These are phyloP conservation scores for Carlito syrichta DNA, from an alignment of 2,113 vertebrate species.

Conservation along the genomic window DNA sequence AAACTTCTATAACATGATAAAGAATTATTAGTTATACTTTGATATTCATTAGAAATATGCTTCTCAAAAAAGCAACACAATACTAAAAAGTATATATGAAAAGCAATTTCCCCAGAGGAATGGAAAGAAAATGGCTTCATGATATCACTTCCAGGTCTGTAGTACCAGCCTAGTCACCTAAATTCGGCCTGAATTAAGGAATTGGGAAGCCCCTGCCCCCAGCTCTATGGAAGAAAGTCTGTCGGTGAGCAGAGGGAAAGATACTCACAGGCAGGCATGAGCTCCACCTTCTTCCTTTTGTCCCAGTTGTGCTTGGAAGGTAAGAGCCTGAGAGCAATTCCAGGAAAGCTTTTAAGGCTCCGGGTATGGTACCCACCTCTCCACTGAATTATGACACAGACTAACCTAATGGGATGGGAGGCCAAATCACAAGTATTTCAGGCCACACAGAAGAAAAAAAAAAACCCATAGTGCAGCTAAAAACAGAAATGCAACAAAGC, in stretches of 20 bases:
- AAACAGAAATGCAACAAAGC: neutral
- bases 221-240: neutral
- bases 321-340: neutral
- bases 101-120: neutral
- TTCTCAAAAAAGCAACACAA: neutral
- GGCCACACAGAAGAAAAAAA: neutral
- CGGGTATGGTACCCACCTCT: neutral
- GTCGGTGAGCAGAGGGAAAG: neutral
- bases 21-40: neutral
- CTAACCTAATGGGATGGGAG: neutral
- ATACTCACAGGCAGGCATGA: fast-evolving
- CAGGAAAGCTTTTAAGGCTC: neutral
- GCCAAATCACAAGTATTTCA: neutral
- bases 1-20: neutral
- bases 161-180: neutral
- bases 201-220: neutral
- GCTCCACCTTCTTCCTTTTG: neutral
- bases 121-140: neutral
- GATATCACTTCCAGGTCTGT: neutral
- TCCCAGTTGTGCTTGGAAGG: neutral
- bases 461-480: neutral
- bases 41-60: neutral
- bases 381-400: neutral
- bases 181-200: neutral
- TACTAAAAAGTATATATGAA: neutral